phyloP scores from a whole-genome alignment of 2,797 vertebrate genomes.

The Miichthys miiuy region DNA sequence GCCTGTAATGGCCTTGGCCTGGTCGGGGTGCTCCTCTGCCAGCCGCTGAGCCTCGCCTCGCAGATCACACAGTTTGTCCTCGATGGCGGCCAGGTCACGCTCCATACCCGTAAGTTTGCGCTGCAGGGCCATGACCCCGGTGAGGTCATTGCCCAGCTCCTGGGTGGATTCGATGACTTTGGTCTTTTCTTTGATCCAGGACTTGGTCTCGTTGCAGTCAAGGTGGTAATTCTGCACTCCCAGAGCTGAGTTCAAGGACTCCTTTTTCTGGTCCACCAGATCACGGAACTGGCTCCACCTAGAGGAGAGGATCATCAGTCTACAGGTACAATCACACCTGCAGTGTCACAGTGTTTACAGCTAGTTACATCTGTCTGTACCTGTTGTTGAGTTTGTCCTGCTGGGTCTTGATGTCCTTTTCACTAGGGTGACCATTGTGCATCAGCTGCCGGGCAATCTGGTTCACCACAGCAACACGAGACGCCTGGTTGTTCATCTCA shows the following conservation, averaged over 20 bases:
- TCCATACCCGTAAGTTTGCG: slow-evolving; percentile 96
- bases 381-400: slow-evolving; percentile 97
- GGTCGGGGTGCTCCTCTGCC: slow-evolving; percentile 91
- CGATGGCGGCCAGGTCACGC: slow-evolving; percentile 93
- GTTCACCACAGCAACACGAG: slow-evolving; percentile 94
- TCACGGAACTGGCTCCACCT: slow-evolving; percentile 97
- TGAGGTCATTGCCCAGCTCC: slow-evolving; percentile 94
- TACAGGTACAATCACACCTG: no score
- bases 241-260: slow-evolving; percentile 91
- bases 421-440: slow-evolving; percentile 92
- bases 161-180: slow-evolving; percentile 97
- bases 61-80: slow-evolving; percentile 92
- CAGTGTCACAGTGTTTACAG: not conserved
- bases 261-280: slow-evolving; percentile 94
- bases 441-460: slow-evolving; percentile 96
- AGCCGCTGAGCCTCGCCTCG: slow-evolving; percentile 91
- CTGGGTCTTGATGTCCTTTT: slow-evolving; percentile 94
- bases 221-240: slow-evolving; percentile 98
- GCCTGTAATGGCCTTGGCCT: slow-evolving; percentile 91
- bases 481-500: slow-evolving; percentile 97
- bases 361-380: slow-evolving; percentile 62
- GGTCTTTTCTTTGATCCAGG: slow-evolving; percentile 97
- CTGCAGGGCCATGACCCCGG: slow-evolving; percentile 94
- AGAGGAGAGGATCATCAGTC: slow-evolving; percentile 14
- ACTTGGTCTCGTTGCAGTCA: slow-evolving; percentile 96